Conservation (phyloP, 2,888 invertebrate species). For the Chesias legatella region DNA sequence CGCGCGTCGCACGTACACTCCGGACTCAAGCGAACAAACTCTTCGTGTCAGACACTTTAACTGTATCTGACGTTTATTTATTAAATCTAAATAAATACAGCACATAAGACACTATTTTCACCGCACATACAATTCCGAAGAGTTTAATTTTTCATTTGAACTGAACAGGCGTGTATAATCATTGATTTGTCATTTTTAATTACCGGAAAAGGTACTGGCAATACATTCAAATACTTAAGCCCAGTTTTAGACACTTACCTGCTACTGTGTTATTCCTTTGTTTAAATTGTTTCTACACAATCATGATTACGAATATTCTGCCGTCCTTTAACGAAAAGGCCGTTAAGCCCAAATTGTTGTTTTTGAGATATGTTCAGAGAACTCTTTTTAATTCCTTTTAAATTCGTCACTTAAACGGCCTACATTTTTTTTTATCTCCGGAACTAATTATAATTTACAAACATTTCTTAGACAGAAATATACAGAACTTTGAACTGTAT, state of each 20-base stretch:
- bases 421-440: no score
- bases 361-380: no score
- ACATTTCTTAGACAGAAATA: no score
- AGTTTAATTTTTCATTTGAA: slow-evolving; percentile 4
- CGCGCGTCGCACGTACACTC: slow-evolving; percentile 23
- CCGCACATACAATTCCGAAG: slow-evolving; percentile 4
- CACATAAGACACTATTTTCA: slow-evolving; percentile 13
- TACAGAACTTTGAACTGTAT: no score
- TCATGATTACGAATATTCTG: slow-evolving; percentile 21
- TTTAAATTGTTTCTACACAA: slow-evolving; percentile 6
- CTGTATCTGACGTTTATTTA: slow-evolving; percentile 31
- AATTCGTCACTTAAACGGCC: no score
- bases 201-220: slow-evolving; percentile 10
- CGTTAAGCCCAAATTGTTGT: no score
- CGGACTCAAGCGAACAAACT: slow-evolving; percentile 14
- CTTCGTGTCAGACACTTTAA: slow-evolving; percentile 27
- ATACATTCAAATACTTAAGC: slow-evolving; percentile 12
- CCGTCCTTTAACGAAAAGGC: no score
- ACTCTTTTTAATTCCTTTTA: no score
- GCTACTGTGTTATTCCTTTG: no score
- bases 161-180: slow-evolving; percentile 2
- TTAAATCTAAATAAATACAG: slow-evolving; percentile 27
- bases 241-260: no score
- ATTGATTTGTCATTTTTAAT: slow-evolving; percentile 15
- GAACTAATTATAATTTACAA: no score